Conservation (phyloP, 1,140 invertebrate species). For the Antheraea mylitta region DNA sequence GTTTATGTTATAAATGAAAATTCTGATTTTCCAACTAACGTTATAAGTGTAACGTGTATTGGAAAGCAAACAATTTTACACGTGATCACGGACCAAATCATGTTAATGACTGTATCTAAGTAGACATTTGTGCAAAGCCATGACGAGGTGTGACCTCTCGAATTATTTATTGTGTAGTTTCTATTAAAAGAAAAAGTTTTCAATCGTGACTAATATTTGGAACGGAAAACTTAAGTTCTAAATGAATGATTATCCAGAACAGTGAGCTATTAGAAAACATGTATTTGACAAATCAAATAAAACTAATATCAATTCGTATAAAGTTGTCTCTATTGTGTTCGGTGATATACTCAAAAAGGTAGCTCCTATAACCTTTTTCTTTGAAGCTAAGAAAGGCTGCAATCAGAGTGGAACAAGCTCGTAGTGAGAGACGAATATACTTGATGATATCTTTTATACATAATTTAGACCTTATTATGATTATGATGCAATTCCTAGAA, state of each 20-base stretch:
- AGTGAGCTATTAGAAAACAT: not conserved
- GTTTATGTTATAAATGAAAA: slow-evolving; percentile 34
- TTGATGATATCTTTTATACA: no score
- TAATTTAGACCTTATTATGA: no score
- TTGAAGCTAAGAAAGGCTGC: no score
- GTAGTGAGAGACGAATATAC: no score
- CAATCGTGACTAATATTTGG: not conserved
- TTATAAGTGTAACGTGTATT: slow-evolving; percentile 29
- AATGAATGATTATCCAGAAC: not conserved
- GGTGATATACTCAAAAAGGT: no score
- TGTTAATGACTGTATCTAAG: slow-evolving; percentile 42
- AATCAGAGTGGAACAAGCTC: no score
- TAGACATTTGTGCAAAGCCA: slow-evolving; percentile 22
- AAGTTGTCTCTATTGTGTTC: not conserved
- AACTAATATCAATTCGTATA: not conserved
- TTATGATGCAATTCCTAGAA: no score
- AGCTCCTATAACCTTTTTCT: no score
- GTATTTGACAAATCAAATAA: not conserved
- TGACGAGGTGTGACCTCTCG: slow-evolving; percentile 18
- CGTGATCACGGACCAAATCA: slow-evolving; percentile 47
- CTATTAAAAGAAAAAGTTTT: slow-evolving; percentile 6
- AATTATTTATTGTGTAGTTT: slow-evolving; percentile 17
- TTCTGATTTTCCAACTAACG: slow-evolving; percentile 32
- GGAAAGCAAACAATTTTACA: slow-evolving; percentile 52
- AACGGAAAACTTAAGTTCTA: slow-evolving; percentile 8